phyloP scores from a whole-genome alignment of 2,113 vertebrate genomes.

The Xenopus borealis region DNA sequence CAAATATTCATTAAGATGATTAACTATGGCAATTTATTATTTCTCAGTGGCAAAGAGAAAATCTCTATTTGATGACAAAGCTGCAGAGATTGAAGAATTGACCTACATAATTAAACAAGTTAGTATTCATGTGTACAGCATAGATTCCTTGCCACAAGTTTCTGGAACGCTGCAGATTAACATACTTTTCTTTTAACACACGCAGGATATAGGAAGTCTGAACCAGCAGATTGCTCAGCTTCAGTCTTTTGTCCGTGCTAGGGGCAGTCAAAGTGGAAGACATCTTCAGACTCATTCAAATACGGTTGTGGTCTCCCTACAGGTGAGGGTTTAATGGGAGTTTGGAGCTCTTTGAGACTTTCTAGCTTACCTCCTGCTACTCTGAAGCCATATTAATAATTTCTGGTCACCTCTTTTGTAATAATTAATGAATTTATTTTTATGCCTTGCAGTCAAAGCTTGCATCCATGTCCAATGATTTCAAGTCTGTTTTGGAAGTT shows the following conservation, averaged over 20 bases:
- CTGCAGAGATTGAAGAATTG: conserved; percentile 86
- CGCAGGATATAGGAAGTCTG: conserved; percentile 85
- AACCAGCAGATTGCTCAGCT: conserved; percentile 92
- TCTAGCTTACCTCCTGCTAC: no score
- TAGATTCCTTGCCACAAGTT: not conserved
- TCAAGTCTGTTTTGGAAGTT: conserved; percentile 90
- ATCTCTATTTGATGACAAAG: conserved; percentile 89
- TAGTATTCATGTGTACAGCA: not conserved
- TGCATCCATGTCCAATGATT: conserved; percentile 91
- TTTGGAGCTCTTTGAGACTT: not conserved
- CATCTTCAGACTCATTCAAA: conserved; percentile 89
- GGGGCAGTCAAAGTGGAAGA: conserved; percentile 76
- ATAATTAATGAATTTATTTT: not conserved
- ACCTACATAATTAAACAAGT: conserved; percentile 93
- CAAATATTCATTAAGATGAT: no score
- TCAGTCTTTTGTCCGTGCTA: conserved; percentile 80
- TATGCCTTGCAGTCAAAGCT: conserved; percentile 78
- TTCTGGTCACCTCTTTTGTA: no score
- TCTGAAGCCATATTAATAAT: no score
- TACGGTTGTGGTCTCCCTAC: conserved; percentile 87
- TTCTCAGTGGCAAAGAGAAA: conserved; percentile 85
- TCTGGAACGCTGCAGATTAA: not conserved
- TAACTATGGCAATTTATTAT: not conserved
- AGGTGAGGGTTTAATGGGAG: conserved; percentile 63
- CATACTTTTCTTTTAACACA: not conserved